Base-by-base conservation (phyloP, 2,797 vertebrate genomes). In the Xerus rutilus region DNA sequence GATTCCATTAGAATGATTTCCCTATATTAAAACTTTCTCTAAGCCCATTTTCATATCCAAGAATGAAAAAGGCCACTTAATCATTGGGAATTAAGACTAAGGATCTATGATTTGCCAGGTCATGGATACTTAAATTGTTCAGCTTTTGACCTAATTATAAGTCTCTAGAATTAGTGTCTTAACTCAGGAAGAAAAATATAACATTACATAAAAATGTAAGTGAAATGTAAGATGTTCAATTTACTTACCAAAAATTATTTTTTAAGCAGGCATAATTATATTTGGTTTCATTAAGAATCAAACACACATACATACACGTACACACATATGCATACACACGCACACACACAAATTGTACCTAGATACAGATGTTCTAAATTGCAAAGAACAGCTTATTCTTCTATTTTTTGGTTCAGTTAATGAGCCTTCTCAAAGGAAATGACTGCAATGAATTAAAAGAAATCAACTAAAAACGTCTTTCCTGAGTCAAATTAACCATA, bases 361-460 rank as follows among this genome's bases (percentile, higher is more conserved):
- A 74, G 17, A 88, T 95, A 81, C 82, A 96, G 92, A 93, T 92
- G 52, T 95, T 96, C 82, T 82, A 94, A 95, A 96, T 96, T 78
- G 69, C 78, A 65, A 15, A 59, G 90, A 96, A 94, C 32, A 89
- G 90, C 25, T 47, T 87, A 93, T 83, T 96, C n/a, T 97, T 93
- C 77, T 96, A 96, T 79, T 95, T 96, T 96, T 96, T 90, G 92
- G 28, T 94, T 95, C 43, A 59, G 9, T 94, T 95, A 96, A 95
- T 93, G 84, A 96, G 52, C 13, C 94, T 88, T 93, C 73, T 94
- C 77, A 92, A 93, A 93, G 88, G 79, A 97, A 96, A 92, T 79
- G 47, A 57, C 47, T 94, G 65, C 52, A 86, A 21, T 76, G 18
- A 82, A 93, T 94, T 86, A 87, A 93, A 89, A 95, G 30, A 93